phyloP scores from a whole-genome alignment of 2,888 invertebrate species.

The Ceratothoa steindachneri region DNA sequence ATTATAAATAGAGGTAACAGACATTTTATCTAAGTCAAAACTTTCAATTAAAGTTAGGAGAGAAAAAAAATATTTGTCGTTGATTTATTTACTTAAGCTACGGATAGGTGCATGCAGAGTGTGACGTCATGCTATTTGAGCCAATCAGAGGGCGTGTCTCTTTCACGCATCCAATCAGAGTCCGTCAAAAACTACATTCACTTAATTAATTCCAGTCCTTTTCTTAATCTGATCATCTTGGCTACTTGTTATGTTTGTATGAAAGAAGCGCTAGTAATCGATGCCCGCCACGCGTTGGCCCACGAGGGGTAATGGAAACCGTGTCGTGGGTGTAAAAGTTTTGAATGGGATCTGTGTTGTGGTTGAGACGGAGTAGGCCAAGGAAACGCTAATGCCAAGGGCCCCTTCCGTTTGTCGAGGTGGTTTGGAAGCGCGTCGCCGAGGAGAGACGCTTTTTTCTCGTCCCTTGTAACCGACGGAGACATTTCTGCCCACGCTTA shows the following conservation, averaged over 20 bases:
- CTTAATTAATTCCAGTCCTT: background rate
- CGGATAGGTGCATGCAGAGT: background rate
- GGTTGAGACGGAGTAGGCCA: no score
- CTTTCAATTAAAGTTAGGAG: background rate
- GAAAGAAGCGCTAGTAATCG: no score
- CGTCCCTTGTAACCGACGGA: no score
- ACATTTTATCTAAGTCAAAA: background rate
- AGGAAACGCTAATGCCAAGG: no score
- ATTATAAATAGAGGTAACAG: background rate
- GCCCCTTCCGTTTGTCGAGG: no score
- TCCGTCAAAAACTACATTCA: background rate
- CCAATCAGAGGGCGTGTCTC: background rate
- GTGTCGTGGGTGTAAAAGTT: no score
- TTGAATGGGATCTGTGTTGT: no score
- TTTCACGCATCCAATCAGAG: background rate
- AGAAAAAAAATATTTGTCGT: background rate
- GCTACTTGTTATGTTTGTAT: background rate
- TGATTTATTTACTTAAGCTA: background rate
- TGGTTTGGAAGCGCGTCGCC: no score
- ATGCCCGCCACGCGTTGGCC: no score
- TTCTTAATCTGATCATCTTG: background rate
- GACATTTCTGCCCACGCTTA: no score
- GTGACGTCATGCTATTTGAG: background rate
- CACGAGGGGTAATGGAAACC: no score
- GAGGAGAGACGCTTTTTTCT: no score